Evolutionary conservation across 1,140 invertebrate species (phyloP).

Genomic region (Cotesia chilonis): DNA sequence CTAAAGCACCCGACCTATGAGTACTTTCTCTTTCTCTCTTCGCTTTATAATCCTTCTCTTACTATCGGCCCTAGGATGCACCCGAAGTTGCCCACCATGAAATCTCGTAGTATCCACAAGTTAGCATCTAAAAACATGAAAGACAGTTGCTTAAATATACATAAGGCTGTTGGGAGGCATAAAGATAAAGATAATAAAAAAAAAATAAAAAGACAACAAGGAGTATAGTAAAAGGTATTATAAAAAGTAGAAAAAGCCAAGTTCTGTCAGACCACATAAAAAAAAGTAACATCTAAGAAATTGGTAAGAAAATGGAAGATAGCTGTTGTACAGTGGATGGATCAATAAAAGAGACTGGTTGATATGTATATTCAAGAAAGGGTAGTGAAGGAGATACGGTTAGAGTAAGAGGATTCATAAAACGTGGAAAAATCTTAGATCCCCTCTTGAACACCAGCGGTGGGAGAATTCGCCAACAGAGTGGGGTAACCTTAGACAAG

Average conservation of each 20-base stretch:
- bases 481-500: constrained; percentile 65
- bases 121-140: constrained; percentile 19
- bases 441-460: constrained; percentile 36
- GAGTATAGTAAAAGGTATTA: too few relatives aligned
- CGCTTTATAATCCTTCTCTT: constrained; percentile 19
- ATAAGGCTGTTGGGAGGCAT: constrained; percentile 8
- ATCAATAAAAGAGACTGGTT: constrained; percentile 58
- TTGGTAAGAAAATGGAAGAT: constrained; percentile 53
- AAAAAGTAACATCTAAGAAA: background rate
- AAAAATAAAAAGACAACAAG: too few relatives aligned
- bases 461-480: constrained; percentile 28
- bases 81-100: constrained; percentile 16
- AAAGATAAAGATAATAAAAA: background rate
- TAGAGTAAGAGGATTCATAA: constrained; percentile 46
- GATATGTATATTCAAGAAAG: constrained; percentile 16
- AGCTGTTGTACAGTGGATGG: constrained; percentile 53
- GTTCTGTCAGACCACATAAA: too few relatives aligned
- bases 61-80: constrained; percentile 11
- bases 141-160: background rate
- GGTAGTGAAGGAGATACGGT: constrained; percentile 2
- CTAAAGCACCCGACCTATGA: constrained; percentile 50
- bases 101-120: constrained; percentile 6
- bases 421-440: constrained; percentile 40
- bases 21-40: constrained; percentile 27
- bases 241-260: too few relatives aligned